These are phyloP conservation scores for Drosophila merina DNA, from an alignment of 2,888 invertebrate genomes.

Conservation along the genomic window DNA sequence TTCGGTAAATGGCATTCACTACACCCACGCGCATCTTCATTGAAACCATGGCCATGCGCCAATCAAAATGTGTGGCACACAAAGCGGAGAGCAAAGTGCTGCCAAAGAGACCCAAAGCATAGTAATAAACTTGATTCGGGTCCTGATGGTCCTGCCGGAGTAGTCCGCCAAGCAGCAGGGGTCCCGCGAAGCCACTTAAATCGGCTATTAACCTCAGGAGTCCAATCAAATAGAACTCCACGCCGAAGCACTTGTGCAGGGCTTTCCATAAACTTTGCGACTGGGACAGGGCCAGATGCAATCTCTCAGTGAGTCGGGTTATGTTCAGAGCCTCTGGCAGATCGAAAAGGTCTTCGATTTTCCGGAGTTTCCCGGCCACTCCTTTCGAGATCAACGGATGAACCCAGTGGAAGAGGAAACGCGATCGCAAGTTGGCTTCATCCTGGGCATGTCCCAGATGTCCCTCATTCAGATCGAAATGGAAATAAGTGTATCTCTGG, in stretches of 20 bases:
- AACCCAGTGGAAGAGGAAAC: conserved; percentile 94
- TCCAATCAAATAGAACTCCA: conserved; percentile 93
- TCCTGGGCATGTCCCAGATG: conserved; percentile 94
- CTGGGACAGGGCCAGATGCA: conserved; percentile 82
- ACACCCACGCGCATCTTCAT: conserved; percentile 94
- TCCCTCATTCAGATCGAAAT: conserved; percentile 88
- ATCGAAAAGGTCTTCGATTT: conserved; percentile 93
- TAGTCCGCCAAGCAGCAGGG: conserved; percentile 92
- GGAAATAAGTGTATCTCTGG: conserved; percentile 87
- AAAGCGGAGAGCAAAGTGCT: conserved; percentile 90
- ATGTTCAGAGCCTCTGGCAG: conserved; percentile 85
- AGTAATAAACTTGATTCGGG: conserved; percentile 85
- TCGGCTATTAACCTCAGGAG: conserved; percentile 93
- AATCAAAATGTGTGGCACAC: conserved; percentile 94
- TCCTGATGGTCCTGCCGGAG: conserved; percentile 85
- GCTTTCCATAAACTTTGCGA: conserved; percentile 87
- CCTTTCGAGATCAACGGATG: conserved; percentile 93
- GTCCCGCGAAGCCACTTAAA: conserved; percentile 93
- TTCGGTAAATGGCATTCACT: conserved; percentile 91
- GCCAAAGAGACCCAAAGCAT: conserved; percentile 88
- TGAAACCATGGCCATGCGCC: conserved; percentile 92
- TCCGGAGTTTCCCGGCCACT: conserved; percentile 88
- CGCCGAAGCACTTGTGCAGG: conserved; percentile 90
- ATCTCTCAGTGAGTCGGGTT: conserved; percentile 76
- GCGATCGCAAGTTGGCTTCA: conserved; percentile 88